Percentiles rank a stretch among this genome's conserved stretches.
Evolutionary conservation across 2,888 invertebrate genomes (phyloP).

Genomic region (Papilio demoleus): DNA sequence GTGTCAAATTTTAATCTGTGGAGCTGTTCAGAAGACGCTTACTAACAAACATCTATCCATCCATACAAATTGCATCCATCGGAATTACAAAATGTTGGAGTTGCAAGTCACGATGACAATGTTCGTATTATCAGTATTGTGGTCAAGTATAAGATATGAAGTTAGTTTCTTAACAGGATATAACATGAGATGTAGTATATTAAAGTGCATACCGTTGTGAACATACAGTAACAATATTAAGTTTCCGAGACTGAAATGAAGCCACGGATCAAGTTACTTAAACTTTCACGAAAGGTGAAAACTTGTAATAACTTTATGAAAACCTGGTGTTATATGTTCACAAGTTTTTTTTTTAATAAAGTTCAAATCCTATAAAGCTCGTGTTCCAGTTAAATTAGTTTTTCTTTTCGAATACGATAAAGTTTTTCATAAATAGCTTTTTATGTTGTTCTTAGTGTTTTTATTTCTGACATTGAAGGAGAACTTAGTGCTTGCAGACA

Average conservation of each 20-base stretch:
- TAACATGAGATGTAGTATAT: not conserved
- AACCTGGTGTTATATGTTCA: slow-evolving; percentile 4
- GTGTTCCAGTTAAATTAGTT: slow-evolving; percentile 17
- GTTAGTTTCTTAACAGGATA: not conserved
- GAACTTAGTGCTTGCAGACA: too few relatives aligned
- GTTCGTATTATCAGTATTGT: too few relatives aligned
- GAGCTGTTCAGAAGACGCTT: too few relatives aligned
- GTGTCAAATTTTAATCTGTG: too few relatives aligned
- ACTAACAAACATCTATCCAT: too few relatives aligned
- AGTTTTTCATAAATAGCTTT: not conserved
- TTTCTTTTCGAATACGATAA: not conserved
- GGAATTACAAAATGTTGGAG: too few relatives aligned
- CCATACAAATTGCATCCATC: too few relatives aligned
- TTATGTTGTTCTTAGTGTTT: not conserved
- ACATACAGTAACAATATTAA: not conserved
- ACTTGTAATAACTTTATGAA: slow-evolving; percentile 22
- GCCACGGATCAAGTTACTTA: not conserved
- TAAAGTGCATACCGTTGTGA: not conserved
- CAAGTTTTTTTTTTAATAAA: slow-evolving; percentile 18
- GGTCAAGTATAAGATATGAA: not conserved
- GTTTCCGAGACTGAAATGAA: not conserved
- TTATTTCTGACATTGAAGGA: too few relatives aligned
- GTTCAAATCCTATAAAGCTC: slow-evolving; percentile 6
- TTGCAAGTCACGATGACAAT: too few relatives aligned
- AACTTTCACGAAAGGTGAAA: slow-evolving; percentile 16